Base-by-base conservation (phyloP, 2,113 vertebrate genomes). In the Tursiops truncatus region DNA sequence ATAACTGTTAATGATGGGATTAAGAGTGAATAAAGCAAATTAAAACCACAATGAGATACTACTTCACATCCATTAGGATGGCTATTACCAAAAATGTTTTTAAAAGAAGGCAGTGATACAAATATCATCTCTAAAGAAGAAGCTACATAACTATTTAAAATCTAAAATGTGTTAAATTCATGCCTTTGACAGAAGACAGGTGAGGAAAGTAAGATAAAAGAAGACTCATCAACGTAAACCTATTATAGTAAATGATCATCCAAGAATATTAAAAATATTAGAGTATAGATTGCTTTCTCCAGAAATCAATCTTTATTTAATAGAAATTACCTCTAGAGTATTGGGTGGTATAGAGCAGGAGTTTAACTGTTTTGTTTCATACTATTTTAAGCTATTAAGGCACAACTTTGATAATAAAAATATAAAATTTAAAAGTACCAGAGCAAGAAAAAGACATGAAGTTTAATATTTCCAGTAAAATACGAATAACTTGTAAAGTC, bases 21-120 rank as follows among this genome's bases (percentile, higher is more conserved):
- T 95, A 93, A 89, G 65, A 93, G 8, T 77, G 60, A 92, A 82
- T 89, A 79, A 95, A 96, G 81, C 36, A 94, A 91, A 85, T 58
- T 41, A 92, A 95, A 95, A 68, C 63, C 63, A 74, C 23, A 58
- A 9, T 26, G 36, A 87, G 25, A 80, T 84, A 67, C 36, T 87
- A 67, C 50, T 87, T 94, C 31, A 79, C 2, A 65, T 58, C 26
- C 84, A 67, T 95, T 89, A 73, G 26, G 44, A 81, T 63, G 36
- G 41, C 56, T 94, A 63, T 63, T 73, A 94, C 33, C 28, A 28
- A 85, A 90, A 81, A 33, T 70, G 50, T 62, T 89, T 93, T 94
- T 60, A 50, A 97, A 81, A 91, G 71, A 94, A 76, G 73, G 74
- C 68, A 77, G 96, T 92, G 12, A 92, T 68, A 93, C 20, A 71